These are phyloP conservation scores for Syrrhaptes paradoxus DNA, from an alignment of 2,113 vertebrate species.

Conservation along the genomic window DNA sequence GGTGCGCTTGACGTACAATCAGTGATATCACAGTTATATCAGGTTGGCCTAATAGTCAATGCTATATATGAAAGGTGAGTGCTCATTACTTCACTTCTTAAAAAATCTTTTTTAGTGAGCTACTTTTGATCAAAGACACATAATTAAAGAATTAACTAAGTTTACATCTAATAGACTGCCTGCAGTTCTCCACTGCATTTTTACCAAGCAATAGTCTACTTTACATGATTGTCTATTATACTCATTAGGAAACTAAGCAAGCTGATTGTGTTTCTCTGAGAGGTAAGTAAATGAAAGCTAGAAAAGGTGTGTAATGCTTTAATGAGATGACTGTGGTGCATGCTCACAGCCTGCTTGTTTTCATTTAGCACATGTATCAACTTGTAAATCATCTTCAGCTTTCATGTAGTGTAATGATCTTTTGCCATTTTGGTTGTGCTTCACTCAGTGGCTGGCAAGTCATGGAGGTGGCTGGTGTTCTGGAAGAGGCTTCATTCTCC, in stretches of 20 bases:
- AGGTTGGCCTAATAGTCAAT: conserved; percentile 5
- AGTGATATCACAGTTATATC: conserved; percentile 4
- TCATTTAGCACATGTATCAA: conserved; percentile 45
- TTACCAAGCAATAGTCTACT: conserved; percentile 68
- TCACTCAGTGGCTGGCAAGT: conserved; percentile 6
- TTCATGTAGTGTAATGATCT: not conserved
- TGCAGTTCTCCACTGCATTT: conserved; percentile 51
- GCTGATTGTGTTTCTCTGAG: conserved; percentile 76
- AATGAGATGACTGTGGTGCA: conserved; percentile 79
- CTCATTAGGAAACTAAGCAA: conserved; percentile 81
- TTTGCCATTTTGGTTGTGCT: conserved; percentile 62
- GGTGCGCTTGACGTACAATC: not conserved
- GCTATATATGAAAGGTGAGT: conserved; percentile 22
- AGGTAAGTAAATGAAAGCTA: conserved; percentile 62
- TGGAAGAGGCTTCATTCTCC: conserved; percentile 39
- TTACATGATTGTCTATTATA: conserved; percentile 81
- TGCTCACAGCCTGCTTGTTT: conserved; percentile 46
- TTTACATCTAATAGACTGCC: conserved; percentile 67
- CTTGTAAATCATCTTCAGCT: conserved; percentile 62
- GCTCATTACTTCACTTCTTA: conserved; percentile 13
- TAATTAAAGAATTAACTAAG: conserved; percentile 73
- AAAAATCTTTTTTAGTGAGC: conserved; percentile 53
- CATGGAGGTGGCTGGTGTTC: conserved; percentile 2
- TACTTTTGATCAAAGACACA: conserved; percentile 66
- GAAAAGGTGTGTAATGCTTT: conserved; percentile 64